Evolutionary conservation across 2,113 vertebrate species (phyloP), one percentile per base, ranked within the genome.

Genomic region (Oreotragus oreotragus): DNA sequence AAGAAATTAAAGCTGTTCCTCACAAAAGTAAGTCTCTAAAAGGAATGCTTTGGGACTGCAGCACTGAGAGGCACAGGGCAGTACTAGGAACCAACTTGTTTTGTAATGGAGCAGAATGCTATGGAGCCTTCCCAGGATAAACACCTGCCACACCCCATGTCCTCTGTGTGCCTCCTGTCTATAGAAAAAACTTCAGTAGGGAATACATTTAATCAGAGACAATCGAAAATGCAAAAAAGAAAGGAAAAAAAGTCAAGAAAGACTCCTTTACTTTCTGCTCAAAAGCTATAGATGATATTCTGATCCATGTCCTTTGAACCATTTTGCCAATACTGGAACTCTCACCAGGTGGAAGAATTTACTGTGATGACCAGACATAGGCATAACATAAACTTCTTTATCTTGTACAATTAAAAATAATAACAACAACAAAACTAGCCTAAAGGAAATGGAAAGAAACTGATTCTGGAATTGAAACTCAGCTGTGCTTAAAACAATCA

Each of bases 41-140:
- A 62, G 28, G 23, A 93, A 80, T 58, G 17, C 85, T 47, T n/a
- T 81, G 28, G 23, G 49, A 66, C 9, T 8, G 51, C 0, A 43
- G 10, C 14, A 23, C 28, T 33, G 23, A 88, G 55, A 91, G 23
- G 64, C 49, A 64, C 13, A 30, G 79, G 64, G 25, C 27, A 33
- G 6, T 73, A 3, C 10, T 17, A 80, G 19, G 6, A 5, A 86
- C 0, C 16, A n/a, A 19, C 0, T 62, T 0, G 0, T 28, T 84
- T 53, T 83, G 47, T 53, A n/a, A n/a, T 51, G 30, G 47, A 81
- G 17, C 3, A 83, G 33, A 51, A 55, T 0, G 6, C 12, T 7
- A 13, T 53, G 49, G 49, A 33, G 19, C 12, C 11, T 25, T 73
- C 49, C 19, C 33, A 83, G 33, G 19, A 83, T 1, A 36, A 23